Conservation (phyloP, 2,888 invertebrate genomes). For the Herminia tarsipennalis region DNA sequence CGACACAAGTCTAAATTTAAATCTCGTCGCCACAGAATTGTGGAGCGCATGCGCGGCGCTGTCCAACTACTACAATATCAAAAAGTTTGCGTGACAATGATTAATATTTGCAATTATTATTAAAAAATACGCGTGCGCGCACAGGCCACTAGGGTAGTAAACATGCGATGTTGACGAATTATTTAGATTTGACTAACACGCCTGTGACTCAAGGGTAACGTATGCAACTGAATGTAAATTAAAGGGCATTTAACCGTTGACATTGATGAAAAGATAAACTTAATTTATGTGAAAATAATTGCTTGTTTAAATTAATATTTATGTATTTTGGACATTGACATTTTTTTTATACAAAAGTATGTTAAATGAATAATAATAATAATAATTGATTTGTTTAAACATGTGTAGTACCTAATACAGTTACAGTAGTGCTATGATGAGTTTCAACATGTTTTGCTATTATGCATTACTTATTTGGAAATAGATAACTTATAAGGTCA, state of each 20-base stretch:
- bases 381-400: too few relatives aligned
- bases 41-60: conserved; percentile 73
- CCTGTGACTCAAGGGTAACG: conserved; percentile 36
- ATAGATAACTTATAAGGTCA: too few relatives aligned
- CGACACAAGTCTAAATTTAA: conserved; percentile 79
- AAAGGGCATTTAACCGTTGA: conserved; percentile 13
- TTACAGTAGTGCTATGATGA: too few relatives aligned
- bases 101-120: conserved; percentile 32
- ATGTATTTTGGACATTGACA: too few relatives aligned
- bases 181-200: conserved; percentile 22
- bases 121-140: conserved; percentile 18
- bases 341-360: too few relatives aligned
- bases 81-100: conserved; percentile 51
- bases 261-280: conserved; percentile 26
- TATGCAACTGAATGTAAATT: conserved; percentile 26
- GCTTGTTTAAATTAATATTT: conserved; percentile 20
- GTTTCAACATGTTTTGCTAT: too few relatives aligned
- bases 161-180: conserved; percentile 28
- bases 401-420: too few relatives aligned
- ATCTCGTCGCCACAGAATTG: conserved; percentile 61
- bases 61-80: conserved; percentile 56
- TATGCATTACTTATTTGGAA: too few relatives aligned
- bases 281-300: conserved; percentile 20
- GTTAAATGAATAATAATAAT: too few relatives aligned
- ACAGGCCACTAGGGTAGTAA: conserved; percentile 16